Evolutionary conservation across 2,797 vertebrate species (phyloP), one percentile per base, ranked within the genome.

Genomic region (Microchirus variegatus): DNA sequence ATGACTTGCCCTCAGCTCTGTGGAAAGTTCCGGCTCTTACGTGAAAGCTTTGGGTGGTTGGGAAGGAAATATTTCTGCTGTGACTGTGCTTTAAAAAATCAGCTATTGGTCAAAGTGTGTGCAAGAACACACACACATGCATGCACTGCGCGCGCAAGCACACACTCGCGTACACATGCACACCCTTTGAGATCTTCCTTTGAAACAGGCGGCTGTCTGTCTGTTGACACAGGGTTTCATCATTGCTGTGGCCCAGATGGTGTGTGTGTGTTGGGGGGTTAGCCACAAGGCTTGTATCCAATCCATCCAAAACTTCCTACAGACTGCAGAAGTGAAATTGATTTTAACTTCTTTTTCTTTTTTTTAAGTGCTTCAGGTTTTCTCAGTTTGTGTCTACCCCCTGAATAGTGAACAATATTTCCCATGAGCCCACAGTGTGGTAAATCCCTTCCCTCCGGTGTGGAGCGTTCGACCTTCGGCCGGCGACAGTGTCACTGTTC

Each of bases 191-290:
- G 37, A 52, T 46, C 19, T 42, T 41, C 55, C 53, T 66, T 48
- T 62, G 48, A 73, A 59, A 63, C 31, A 44, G 53, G 42, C 49
- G 49, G 46, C 47, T 51, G 64, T 54, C 62, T 70, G 62, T 70
- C 55, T 40, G 35, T 56, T 71, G 68, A 57, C 59, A 55, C 22
- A 41, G 14, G 22, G 66, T 59, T 71, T 72, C 69, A 61, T 75
- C 79, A 75, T 36, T 38, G 49, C 53, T n/a, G 10, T 37, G 44
- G 22, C 26, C 42, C 43, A 46, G 44, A 53, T 42, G 17, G 52
- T 9, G 11, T 42, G 40, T 50, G 48, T 8, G 48, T 50, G 6
- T 31, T 26, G 3, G 31, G 31, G 41, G 18, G 13, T 55, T n/a
- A 11, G 15, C 37, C 52, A 53, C 17, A 26, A 53, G 12, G 51